Base-by-base conservation (phyloP, 2,113 vertebrate genomes). In the Etia nguti region DNA sequence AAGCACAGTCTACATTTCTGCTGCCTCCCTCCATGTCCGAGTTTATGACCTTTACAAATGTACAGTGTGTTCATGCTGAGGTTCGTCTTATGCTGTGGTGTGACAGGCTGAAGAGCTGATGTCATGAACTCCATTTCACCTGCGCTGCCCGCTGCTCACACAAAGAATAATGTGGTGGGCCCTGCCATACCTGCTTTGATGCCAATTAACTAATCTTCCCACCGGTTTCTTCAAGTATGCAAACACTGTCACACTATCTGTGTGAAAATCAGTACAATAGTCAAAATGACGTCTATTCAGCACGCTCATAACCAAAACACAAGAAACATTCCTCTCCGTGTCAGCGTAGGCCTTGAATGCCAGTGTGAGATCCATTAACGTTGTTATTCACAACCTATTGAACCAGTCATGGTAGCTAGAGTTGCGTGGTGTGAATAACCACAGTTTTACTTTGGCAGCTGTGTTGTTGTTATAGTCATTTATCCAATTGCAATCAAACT, bases 201-300 rank as follows among this genome's bases (percentile, higher is more conserved):
- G 86, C 57, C 81, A 92, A 92, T 93, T 94, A 95, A 91, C 87
- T 91, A 93, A 91, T 90, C 91, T 88, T 75, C 89, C 86, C 26
- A 83, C 73, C 10, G 41, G 60, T 84, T 88, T 84, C 81, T 83
- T 41, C 60, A 94, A 83, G 93, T 95, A 95, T 95, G 94, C 86
- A 95, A 96, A 95, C 95, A 96, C 20, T 80, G 81, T 80, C 5
- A 6, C 20, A 1, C 79, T 95, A 96, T 96, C 95, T 75, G 93
- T 95, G 94, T 86, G 92, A 95, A 95, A 91, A 95, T 96, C 95
- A 87, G 85, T 60, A 38, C 88, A 94, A 94, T 91, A 91, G 91
- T 93, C 85, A 86, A 91, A 93, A 94, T 94, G 92, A 92, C 90
- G 41, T 90, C 93, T 90, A 84, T 94, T 95, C 86, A 89, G 88